Evolutionary conservation across 2,888 invertebrate species (phyloP), one percentile per base, ranked within the genome.

Genomic region (Caenorhabditis zanzibari): DNA sequence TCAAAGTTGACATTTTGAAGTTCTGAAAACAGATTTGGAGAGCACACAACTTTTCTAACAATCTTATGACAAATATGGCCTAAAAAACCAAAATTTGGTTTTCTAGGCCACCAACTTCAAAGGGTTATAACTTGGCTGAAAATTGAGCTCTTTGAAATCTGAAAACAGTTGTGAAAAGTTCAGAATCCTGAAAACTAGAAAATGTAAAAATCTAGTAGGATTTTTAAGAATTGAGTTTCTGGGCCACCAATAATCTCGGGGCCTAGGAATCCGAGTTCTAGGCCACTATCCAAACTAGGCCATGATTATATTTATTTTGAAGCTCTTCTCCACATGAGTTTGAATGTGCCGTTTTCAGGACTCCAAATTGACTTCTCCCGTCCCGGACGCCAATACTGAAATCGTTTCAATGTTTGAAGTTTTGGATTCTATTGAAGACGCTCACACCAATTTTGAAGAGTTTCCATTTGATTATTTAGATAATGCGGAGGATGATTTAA

Each of bases 381-480:
- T 54, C 6, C 59, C 77, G 5, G 75, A 80, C 44, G 28, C 77
- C 9, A 80, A 81, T n/a, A 26, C 58, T 6, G 74, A 84, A 56
- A 52, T 84, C 38, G 77, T 63, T 3, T 58, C 49, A 5, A 64
- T 86, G 56, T 88, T 82, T 63, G 86, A 85, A 41, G 24, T 69
- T 12, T 58, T 88, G 10, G 88, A 87, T 44, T 24, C 61, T 0
- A 76, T 88, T 35, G 88, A 88, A 63, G 88, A 88, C 52, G 74
- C 69, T 7, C 72, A 86, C 12, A 76, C 87, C 6, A 84, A 82
- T 35, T 86, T 88, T 14, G 88, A 88, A 28, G 85, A 88, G 44
- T 88, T 80, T 59, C 88, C 88, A n/a, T 82, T 88, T 66, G 88
- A 88, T 38, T 82, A 84, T 35, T 19, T 88, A 35, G 88, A 86